Evolutionary conservation across 2,797 vertebrate genomes (phyloP), one percentile per base, ranked within the genome.

Genomic region (Botia kubotai): DNA sequence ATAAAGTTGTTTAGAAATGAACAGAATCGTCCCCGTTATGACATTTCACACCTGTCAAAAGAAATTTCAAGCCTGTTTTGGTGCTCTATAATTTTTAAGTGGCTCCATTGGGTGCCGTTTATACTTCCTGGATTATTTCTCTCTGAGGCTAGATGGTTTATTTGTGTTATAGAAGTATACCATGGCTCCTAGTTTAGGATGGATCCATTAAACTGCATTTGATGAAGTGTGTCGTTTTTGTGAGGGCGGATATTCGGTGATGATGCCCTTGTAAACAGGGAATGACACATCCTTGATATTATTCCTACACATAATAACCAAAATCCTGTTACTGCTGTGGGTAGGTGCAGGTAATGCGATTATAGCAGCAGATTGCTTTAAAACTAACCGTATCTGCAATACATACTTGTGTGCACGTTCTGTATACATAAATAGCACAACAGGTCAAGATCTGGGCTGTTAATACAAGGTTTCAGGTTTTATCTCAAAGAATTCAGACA

Each of bases 1-100:
- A 77, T 43, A 69, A 46, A 33, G 65, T 46, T 69, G 21, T 68
- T 21, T 29, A 6, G 8, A 2, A 46, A 46, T 46, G 10, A 46
- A 46, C 43, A 46, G 8, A 46, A 2, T 46, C 10, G 10, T 46
- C 10, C 10, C 23, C 23, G 13, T 62, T 12, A 85, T 82, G 55
- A 79, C 79, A 87, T 81, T 73, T 87, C 83, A 85, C 85, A 87
- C 87, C 43, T 75, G 82, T 89, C 89, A 88, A 46, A 52, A 5
- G 89, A 89, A 81, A 86, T 86, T 82, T 85, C 85, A 85, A 86
- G 87, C 84, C 80, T 65, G 39, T 43, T 43, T 43, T 87, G 72
- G 86, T 85, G 84, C 82, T 87, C 87, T 91, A 89, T 91, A 85
- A 89, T 82, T 88, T 90, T 88, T 88, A 87, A 89, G 87, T 86